Evolutionary conservation across 2,113 vertebrate genomes (phyloP), one percentile per base, ranked within the genome.

Genomic region (Cichladusa arquata): DNA sequence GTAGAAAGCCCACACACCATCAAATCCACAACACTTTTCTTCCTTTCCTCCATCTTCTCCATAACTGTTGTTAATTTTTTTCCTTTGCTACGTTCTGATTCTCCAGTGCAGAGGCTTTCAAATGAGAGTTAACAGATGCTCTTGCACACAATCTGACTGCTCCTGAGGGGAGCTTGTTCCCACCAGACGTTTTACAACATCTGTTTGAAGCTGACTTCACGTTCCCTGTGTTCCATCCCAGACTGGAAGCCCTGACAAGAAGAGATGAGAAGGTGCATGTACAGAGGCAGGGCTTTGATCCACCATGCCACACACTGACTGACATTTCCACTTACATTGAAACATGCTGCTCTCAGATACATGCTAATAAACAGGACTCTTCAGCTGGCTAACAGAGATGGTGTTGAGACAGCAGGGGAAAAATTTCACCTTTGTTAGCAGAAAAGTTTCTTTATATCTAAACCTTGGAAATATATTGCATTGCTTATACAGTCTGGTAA

Each of bases 211-310:
- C 90, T 93, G 62, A 84, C 91, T 95, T 95, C 9, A 61, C 12
- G 2, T 81, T 95, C 89, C 79, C 93, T 95, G 93, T 97, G 96
- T 95, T 97, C 90, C 97, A 89, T 96, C 81, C 97, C 94, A 97
- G 23, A 85, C 38, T 89, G 94, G 90, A 83, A 97, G 92, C 80
- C 66, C 80, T 34, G 42, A 94, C 15, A 82, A 95, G 94, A 86
- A 86, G 90, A 94, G 90, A 95, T 95, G 95, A 97, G 95, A 97
- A 95, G 96, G 86, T 95, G 60, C 70, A 74, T 29, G 83, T 58
- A 94, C 80, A 2, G 57, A 94, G 93, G 56, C 78, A 93, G 88
- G 60, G 77, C 94, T 97, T 97, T 97, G 97, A 97, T 96, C 90
- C 54, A 0, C 1, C 1, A 34, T 97, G 95, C 92, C 95, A 96